phyloP scores from a whole-genome alignment of 2,113 vertebrate species.

The Lathamus discolor region DNA sequence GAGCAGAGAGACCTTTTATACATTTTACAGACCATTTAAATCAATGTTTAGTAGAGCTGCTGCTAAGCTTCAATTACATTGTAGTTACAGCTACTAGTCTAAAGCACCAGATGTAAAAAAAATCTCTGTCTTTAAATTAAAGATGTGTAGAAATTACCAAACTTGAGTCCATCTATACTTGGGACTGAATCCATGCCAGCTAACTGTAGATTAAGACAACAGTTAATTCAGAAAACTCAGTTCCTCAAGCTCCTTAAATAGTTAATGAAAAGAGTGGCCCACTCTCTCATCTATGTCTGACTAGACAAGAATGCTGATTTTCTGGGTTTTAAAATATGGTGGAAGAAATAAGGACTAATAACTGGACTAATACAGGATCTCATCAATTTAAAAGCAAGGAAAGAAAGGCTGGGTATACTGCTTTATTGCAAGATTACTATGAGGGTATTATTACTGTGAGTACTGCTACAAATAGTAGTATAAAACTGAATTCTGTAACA shows the following conservation, averaged over 20 bases:
- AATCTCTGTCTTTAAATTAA: background rate
- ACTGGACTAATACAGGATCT: background rate
- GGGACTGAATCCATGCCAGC: background rate
- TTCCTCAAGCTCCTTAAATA: background rate
- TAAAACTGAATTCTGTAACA: background rate
- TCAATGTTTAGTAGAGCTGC: background rate
- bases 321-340: background rate
- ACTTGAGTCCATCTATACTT: background rate
- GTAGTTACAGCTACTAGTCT: background rate
- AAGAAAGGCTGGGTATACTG: background rate
- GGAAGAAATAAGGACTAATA: background rate
- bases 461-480: background rate
- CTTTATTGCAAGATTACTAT: background rate
- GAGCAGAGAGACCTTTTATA: background rate
- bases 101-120: background rate
- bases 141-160: background rate
- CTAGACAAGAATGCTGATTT: background rate
- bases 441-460: background rate
- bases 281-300: background rate
- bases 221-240: background rate
- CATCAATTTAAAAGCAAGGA: background rate
- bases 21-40: background rate
- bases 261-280: background rate
- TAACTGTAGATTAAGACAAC: background rate
- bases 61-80: background rate